phyloP scores from a whole-genome alignment of 2,797 vertebrate species.

The Pseudochirops corinnae region DNA sequence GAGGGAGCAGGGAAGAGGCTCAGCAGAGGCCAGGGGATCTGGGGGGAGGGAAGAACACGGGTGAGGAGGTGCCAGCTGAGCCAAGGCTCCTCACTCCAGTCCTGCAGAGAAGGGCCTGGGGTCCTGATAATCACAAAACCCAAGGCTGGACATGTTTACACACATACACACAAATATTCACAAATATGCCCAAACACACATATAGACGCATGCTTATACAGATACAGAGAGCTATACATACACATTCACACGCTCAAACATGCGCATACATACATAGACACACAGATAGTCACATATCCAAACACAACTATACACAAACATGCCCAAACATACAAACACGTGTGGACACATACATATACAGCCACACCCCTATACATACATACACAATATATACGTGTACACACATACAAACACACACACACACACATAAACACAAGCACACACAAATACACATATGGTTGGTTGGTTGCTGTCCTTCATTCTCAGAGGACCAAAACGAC shows the following conservation, averaged over 20 bases:
- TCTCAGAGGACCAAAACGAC: no score
- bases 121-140: constrained; percentile 45
- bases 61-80: background rate
- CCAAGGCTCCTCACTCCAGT: background rate
- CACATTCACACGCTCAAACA: background rate
- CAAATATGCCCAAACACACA: background rate
- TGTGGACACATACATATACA: no score
- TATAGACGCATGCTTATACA: background rate
- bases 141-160: background rate
- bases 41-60: background rate
- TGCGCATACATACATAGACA: no score
- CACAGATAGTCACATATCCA: no score
- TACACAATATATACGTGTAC: no score
- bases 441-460: no score
- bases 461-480: no score
- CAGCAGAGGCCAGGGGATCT: background rate
- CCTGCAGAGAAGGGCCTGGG: constrained; percentile 7
- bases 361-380: no score
- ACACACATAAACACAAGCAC: background rate
- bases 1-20: no score
- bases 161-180: no score
- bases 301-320: no score
- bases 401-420: background rate
- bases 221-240: background rate
- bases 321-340: no score